Evolutionary conservation across 2,113 vertebrate genomes (phyloP).

Genomic region (Hypomesus transpacificus): DNA sequence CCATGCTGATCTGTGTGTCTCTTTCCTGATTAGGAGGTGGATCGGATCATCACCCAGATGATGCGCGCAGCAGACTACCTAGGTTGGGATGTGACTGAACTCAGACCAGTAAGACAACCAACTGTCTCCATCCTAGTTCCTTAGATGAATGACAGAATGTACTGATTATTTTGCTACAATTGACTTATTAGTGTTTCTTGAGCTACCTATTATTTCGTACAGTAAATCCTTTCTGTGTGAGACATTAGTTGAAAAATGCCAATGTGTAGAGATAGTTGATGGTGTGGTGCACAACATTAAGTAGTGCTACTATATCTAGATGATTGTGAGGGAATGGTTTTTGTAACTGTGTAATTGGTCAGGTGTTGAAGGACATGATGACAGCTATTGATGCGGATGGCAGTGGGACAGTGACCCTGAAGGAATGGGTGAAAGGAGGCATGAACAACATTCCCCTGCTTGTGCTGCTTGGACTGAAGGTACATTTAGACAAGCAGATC

Average conservation of each 20-base stretch:
- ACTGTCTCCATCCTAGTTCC: background rate
- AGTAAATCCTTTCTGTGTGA: no score
- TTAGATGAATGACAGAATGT: background rate
- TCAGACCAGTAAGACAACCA: conserved; percentile 78
- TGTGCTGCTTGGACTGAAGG: conserved; percentile 88
- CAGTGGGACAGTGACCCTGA: conserved; percentile 82
- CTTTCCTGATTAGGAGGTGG: conserved; percentile 80
- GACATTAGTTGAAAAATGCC: no score
- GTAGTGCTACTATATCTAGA: no score
- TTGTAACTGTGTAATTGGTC: background rate
- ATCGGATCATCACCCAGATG: conserved; percentile 91
- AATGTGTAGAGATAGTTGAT: no score
- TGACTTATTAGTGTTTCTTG: no score
- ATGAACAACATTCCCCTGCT: conserved; percentile 87
- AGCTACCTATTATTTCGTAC: no score
- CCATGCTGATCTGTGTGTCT: conserved; percentile 8
- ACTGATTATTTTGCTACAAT: no score
- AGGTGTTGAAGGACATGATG: conserved; percentile 92
- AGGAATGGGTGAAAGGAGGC: conserved; percentile 89
- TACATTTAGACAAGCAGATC: conserved; percentile 25
- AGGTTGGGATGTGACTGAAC: conserved; percentile 90
- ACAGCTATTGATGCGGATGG: conserved; percentile 82
- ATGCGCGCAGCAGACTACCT: conserved; percentile 91
- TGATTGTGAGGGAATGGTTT: no score
- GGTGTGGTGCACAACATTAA: no score